Percentiles rank a stretch among this genome's conserved stretches.
These are phyloP conservation scores for Tragelaphus scriptus DNA, from an alignment of 2,113 vertebrate genomes.

Conservation along the genomic window DNA sequence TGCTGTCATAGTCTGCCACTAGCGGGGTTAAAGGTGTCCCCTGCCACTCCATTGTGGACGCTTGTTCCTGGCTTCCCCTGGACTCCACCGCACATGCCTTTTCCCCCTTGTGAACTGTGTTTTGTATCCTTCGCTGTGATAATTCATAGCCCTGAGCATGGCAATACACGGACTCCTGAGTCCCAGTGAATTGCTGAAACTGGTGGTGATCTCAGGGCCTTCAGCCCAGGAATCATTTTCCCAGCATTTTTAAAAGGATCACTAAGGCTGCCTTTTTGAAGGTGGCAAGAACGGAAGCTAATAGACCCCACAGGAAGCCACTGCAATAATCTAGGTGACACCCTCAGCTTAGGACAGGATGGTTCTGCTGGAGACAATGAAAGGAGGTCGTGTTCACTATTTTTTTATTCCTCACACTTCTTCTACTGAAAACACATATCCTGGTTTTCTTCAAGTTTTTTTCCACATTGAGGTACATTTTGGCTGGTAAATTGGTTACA, in stretches of 20 bases:
- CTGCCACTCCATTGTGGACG: not conserved
- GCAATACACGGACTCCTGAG: accelerated
- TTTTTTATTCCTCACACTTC: not conserved
- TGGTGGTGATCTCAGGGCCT: accelerated
- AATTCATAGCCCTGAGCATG: not conserved
- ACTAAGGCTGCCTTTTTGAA: not conserved
- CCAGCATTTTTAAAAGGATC: not conserved
- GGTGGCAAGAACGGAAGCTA: not conserved
- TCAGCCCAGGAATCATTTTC: not conserved
- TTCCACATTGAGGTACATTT: not conserved
- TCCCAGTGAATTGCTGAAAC: not conserved
- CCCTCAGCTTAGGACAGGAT: not conserved
- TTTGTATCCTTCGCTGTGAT: not conserved
- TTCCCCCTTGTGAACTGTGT: too few species aligned
- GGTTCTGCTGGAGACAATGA: accelerated
- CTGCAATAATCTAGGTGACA: not conserved
- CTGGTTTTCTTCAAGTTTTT: not conserved
- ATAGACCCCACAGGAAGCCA: not conserved
- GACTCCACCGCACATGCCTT: accelerated
- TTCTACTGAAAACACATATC: not conserved
- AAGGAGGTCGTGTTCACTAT: not conserved
- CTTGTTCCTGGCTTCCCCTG: not conserved
- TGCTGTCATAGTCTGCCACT: too few species aligned
- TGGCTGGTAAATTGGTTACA: not conserved
- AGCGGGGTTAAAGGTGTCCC: not conserved